Conservation (phyloP, 2,113 vertebrate genomes). For the Spermophilus dauricus region DNA sequence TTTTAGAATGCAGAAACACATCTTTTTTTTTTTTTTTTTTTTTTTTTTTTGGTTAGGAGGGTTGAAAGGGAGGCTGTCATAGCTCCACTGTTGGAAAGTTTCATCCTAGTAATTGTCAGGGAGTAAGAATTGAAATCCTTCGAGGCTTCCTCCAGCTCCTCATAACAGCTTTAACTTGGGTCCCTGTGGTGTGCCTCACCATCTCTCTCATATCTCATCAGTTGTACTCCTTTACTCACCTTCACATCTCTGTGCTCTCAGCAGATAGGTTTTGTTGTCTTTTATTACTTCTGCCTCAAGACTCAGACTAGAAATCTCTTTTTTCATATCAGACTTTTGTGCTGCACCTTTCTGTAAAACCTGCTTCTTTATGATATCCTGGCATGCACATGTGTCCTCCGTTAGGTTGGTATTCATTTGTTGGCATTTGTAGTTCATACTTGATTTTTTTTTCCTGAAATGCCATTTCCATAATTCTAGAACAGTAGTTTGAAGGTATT, state of each 20-base stretch:
- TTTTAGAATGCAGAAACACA: neutral
- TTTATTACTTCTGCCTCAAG: neutral
- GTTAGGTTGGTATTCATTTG: neutral
- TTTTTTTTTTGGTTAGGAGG: neutral
- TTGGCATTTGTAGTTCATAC: neutral
- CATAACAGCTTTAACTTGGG: neutral
- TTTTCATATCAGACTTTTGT: neutral
- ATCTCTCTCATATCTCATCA: neutral
- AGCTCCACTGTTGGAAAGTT: neutral
- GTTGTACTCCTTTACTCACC: neutral
- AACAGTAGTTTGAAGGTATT: neutral
- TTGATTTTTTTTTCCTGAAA: neutral
- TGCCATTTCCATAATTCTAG: neutral
- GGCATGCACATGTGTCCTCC: neutral
- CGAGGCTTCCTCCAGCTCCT: neutral
- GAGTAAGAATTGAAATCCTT: neutral
- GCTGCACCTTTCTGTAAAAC: accelerated
- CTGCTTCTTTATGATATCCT: too few relatives aligned
- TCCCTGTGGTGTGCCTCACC: neutral
- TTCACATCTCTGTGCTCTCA: neutral
- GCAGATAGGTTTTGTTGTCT: neutral
- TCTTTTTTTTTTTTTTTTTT: too few relatives aligned
- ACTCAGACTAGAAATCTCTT: neutral
- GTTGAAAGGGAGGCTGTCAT: neutral
- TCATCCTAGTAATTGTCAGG: neutral